Evolutionary conservation across 2,113 vertebrate species (phyloP), one percentile per base, ranked within the genome.

Genomic region (Cromileptes altivelis): DNA sequence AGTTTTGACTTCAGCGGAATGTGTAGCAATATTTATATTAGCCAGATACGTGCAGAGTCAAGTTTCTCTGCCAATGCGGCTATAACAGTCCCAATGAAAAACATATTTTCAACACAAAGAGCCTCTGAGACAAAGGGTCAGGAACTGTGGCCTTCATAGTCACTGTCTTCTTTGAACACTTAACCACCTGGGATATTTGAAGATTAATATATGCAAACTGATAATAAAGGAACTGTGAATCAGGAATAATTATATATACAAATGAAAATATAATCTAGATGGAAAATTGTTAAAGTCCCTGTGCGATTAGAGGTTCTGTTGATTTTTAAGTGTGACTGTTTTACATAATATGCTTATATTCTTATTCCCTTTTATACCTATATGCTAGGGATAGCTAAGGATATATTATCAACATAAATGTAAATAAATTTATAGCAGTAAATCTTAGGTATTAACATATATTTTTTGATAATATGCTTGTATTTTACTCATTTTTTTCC

Each of bases 21-120:
- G 86, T 25, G 63, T 70, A 42, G 84, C 75, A 92, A 89, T 75
- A 92, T 93, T 91, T 94, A 76, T 92, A 91, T 91, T 73, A 64
- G 80, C 71, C 71, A 37, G 47, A 62, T 81, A 55, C 57, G 63
- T 19, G 30, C 19, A 49, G 82, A 47, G 47, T 90, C 85, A 69
- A n/a, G 79, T 93, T 93, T 89, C 90, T 30, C 25, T 75, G 72
- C 40, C 47, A 63, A 19, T 37, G 65, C 68, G 77, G 53, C 65
- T 82, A 63, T 56, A 74, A 75, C 1, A 9, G 78, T 74, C 65
- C 47, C 58, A 45, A 69, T 70, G 82, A 83, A 89, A 74, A 47
- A 8, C n/a, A 14, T 52, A 18, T 73, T 80, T 78, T 87, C 57
- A 86, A 81, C 78, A 81, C 82, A 89, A 86, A 76, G 21, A 73